Conservation (phyloP, 1,140 invertebrate genomes). For the Aphaenogaster floridana region DNA sequence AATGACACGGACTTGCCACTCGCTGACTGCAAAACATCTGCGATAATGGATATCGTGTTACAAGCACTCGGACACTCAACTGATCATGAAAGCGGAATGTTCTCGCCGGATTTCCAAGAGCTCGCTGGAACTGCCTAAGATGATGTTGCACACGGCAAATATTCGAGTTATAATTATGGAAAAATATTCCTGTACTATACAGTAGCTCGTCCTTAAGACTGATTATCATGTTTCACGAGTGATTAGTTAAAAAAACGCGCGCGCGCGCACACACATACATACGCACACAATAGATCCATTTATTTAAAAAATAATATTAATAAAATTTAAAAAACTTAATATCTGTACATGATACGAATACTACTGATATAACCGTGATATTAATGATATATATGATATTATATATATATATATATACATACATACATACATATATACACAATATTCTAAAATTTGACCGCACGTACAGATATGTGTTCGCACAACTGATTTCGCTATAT, state of each 20-base stretch:
- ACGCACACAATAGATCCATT: background rate
- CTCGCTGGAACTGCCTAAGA: background rate
- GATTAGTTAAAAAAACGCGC: background rate
- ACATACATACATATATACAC: background rate
- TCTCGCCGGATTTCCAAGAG: background rate
- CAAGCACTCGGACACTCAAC: conserved; percentile 35
- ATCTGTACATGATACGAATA: background rate
- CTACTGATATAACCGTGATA: background rate
- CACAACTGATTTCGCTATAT: background rate
- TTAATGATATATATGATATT: background rate
- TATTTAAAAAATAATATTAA: background rate
- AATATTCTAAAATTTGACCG: background rate
- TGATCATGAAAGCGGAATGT: conserved; percentile 41
- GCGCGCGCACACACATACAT: no score
- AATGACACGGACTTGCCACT: conserved; percentile 73
- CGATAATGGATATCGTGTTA: conserved; percentile 74
- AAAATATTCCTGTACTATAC: background rate
- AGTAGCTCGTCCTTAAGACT: background rate
- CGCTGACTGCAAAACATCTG: conserved; percentile 74
- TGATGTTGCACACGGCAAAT: background rate
- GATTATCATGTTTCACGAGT: background rate
- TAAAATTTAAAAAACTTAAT: background rate
- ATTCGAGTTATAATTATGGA: background rate
- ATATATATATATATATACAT: background rate
- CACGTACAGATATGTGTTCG: background rate